Evolutionary conservation across 2,888 invertebrate genomes (phyloP).

Genomic region (Tricholauxania praeusta): DNA sequence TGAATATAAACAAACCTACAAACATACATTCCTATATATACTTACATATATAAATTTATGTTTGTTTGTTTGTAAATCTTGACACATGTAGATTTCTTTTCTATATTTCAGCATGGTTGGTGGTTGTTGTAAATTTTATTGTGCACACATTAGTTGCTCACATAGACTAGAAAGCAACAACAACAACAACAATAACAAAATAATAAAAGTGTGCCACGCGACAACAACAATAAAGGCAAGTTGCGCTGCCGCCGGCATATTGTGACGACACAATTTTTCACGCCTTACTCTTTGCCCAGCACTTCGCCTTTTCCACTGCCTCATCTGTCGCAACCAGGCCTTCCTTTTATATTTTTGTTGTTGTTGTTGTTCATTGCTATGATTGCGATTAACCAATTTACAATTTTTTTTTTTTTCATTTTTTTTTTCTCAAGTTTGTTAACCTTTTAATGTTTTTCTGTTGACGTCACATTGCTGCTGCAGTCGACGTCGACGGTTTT

Average conservation of each 20-base stretch:
- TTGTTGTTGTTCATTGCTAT: not conserved
- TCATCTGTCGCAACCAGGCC: too few relatives aligned
- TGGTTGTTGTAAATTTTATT: constrained; percentile 34
- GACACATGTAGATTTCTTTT: constrained; percentile 31
- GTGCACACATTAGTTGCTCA: constrained; percentile 27
- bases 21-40: constrained; percentile 6
- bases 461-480: constrained; percentile 12
- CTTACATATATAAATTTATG: constrained; percentile 23
- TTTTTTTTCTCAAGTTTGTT: constrained; percentile 10
- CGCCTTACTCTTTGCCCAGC: not conserved
- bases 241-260: constrained; percentile 29
- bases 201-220: constrained; percentile 26
- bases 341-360: too few relatives aligned
- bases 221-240: constrained; percentile 33
- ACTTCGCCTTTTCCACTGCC: not conserved
- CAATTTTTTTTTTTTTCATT: not conserved
- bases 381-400: constrained; percentile 16
- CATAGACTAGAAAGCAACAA: constrained; percentile 7
- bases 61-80: constrained; percentile 24
- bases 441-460: constrained; percentile 20
- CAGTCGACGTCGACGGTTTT: not conserved
- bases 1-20: constrained; percentile 16
- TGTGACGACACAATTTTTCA: constrained; percentile 27
- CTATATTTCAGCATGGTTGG: constrained; percentile 40
- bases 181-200: not conserved